Conservation (phyloP, 2,797 vertebrate species). For the Rhyacichthys aspro region DNA sequence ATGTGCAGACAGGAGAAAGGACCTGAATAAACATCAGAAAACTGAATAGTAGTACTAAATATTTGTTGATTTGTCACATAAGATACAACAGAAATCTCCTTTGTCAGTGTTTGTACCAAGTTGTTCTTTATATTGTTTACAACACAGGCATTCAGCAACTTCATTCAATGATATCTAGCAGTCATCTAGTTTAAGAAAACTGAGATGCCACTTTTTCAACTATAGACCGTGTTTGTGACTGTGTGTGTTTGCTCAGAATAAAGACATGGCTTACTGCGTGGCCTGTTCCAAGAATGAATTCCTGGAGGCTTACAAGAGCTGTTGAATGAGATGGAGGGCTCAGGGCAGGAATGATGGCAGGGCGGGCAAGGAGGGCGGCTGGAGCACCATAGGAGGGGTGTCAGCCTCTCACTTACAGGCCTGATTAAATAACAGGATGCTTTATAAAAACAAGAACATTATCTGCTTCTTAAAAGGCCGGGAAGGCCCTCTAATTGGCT, state of each 20-base stretch:
- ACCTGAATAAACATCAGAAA: too few species aligned
- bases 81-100: too few species aligned
- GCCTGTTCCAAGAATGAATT: conserved; percentile 77
- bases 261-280: conserved; percentile 66
- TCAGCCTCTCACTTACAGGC: conserved; percentile 75
- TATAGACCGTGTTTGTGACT: conserved; percentile 22
- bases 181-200: background rate
- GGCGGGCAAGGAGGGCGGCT: conserved; percentile 41
- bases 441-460: conserved; percentile 80
- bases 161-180: background rate
- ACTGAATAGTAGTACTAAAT: too few species aligned
- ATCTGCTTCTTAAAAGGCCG: conserved; percentile 73
- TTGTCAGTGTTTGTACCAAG: background rate
- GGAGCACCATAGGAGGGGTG: conserved; percentile 61
- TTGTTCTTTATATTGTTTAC: background rate
- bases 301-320: conserved; percentile 78
- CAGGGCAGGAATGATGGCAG: conserved; percentile 70
- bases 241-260: conserved; percentile 62
- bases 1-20: too few species aligned
- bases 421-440: conserved; percentile 83
- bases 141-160: background rate
- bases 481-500: conserved; percentile 75
- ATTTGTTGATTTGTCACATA: too few species aligned
- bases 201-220: background rate
- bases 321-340: conserved; percentile 79